phyloP scores from a whole-genome alignment of 2,797 vertebrate genomes.

The Arctocebus calabarensis region DNA sequence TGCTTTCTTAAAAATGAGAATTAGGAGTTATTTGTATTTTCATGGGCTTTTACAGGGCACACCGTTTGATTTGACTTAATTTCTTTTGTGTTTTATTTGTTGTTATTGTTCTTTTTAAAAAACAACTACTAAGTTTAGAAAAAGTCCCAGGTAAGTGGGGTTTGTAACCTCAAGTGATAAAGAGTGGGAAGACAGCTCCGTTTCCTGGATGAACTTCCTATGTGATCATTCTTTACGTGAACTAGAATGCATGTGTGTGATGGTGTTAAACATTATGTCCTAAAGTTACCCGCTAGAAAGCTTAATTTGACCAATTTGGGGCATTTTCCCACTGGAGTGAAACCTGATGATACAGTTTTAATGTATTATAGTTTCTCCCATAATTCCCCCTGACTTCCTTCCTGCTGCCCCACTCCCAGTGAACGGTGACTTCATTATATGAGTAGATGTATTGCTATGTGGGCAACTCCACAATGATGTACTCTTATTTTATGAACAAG shows the following conservation, averaged over 20 bases:
- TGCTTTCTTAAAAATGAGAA: constrained; percentile 81
- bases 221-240: constrained; percentile 29
- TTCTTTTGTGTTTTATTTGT: constrained; percentile 84
- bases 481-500: constrained; percentile 33
- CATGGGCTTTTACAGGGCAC: constrained; percentile 51
- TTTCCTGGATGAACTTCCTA: constrained; percentile 64
- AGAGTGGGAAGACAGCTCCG: constrained; percentile 35
- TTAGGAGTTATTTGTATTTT: constrained; percentile 83
- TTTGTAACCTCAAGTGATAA: constrained; percentile 70
- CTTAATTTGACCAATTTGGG: constrained; percentile 56
- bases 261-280: neutral
- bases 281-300: neutral
- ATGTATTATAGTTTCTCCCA: neutral
- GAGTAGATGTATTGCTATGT: accelerated
- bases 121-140: constrained; percentile 77
- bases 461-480: neutral
- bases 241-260: neutral
- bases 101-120: accelerated
- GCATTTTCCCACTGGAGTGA: constrained; percentile 34
- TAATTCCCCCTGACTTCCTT: neutral
- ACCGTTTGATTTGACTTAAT: constrained; percentile 79
- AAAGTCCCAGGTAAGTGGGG: constrained; percentile 50
- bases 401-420: constrained; percentile 3
- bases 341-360: neutral
- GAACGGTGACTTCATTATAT: constrained; percentile 43